Evolutionary conservation across 2,888 invertebrate genomes (phyloP).

Genomic region (Drosophila bunnanda): DNA sequence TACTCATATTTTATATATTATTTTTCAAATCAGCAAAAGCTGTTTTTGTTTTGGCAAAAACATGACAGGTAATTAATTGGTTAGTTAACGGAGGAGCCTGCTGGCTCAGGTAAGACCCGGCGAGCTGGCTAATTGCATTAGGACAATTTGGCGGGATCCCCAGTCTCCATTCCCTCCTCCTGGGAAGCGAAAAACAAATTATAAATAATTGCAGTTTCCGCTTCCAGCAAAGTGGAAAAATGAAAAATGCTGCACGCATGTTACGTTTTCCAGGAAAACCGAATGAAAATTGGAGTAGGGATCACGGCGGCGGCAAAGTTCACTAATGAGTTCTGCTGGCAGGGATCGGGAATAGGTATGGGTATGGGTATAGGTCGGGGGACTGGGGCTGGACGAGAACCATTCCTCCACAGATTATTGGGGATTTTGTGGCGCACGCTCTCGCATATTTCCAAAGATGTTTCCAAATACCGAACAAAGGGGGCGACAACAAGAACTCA

Average conservation of each 20-base stretch:
- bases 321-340: conserved; percentile 67
- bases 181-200: conserved; percentile 58
- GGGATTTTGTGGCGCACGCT: conserved; percentile 73
- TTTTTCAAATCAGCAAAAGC: conserved; percentile 54
- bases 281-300: conserved; percentile 33
- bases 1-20: conserved; percentile 40
- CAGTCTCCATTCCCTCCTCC: background rate
- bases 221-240: conserved; percentile 49
- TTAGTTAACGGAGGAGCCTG: conserved; percentile 49
- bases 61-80: conserved; percentile 77
- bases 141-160: conserved; percentile 35
- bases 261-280: conserved; percentile 65
- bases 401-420: conserved; percentile 65
- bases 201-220: conserved; percentile 80
- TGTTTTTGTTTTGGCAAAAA: conserved; percentile 48
- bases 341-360: background rate
- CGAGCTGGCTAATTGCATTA: conserved; percentile 57
- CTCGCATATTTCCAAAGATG: conserved; percentile 66
- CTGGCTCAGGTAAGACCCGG: background rate
- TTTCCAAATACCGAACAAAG: conserved; percentile 77
- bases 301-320: conserved; percentile 40
- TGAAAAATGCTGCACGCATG: conserved; percentile 66
- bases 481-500: conserved; percentile 65
- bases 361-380: background rate
- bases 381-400: conserved; percentile 16